phyloP scores from a whole-genome alignment of 2,888 invertebrate species.

The Ophioninae sp. region DNA sequence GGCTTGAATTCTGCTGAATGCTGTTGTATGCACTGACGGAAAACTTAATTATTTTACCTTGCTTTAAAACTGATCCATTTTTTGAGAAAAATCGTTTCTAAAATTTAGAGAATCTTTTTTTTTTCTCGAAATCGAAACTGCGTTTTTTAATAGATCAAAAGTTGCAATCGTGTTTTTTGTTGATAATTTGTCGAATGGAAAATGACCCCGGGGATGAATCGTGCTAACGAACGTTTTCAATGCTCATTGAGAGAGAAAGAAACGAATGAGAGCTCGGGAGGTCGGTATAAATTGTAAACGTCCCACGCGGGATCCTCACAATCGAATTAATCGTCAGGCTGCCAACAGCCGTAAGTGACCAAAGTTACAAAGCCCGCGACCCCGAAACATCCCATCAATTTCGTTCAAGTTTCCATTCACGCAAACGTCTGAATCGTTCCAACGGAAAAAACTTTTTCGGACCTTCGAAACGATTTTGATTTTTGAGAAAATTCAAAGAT shows the following conservation, averaged over 20 bases:
- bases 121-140: not conserved
- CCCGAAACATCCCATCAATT: slow-evolving; percentile 16
- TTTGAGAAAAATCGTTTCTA: not conserved
- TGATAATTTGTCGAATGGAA: not conserved
- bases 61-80: not conserved
- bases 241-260: slow-evolving; percentile 50
- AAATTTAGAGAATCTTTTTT: not conserved
- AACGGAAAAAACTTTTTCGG: not conserved
- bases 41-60: no score
- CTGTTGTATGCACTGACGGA: no score
- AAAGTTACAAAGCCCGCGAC: slow-evolving; percentile 1
- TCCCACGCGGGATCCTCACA: slow-evolving; percentile 57
- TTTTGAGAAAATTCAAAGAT: not conserved
- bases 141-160: not conserved
- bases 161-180: not conserved
- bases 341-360: slow-evolving; percentile 14
- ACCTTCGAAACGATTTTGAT: not conserved
- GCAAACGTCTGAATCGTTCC: not conserved
- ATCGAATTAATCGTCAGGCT: slow-evolving; percentile 55
- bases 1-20: no score
- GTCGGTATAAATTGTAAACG: slow-evolving; percentile 53
- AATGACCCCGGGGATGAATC: slow-evolving; percentile 14
- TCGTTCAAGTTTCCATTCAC: not conserved
- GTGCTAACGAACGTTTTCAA: slow-evolving; percentile 51
- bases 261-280: slow-evolving; percentile 25